These are phyloP conservation scores for Chamaetylas fuelleborni DNA, from an alignment of 2,113 vertebrate species.

Conservation along the genomic window DNA sequence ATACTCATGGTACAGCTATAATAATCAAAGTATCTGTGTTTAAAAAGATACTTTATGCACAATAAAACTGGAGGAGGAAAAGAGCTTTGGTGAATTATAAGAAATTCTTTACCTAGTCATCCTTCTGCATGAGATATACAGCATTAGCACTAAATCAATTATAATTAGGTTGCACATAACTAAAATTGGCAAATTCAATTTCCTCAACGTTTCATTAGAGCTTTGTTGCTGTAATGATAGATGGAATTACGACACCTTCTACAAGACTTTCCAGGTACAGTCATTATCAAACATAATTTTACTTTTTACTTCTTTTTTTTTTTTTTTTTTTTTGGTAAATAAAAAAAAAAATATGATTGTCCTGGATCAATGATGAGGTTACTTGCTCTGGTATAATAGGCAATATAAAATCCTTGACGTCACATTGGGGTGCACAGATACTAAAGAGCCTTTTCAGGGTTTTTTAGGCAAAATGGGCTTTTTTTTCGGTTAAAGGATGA, in stretches of 20 bases:
- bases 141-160: constrained; percentile 31
- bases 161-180: neutral
- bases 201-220: neutral
- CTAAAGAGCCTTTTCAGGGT: neutral
- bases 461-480: neutral
- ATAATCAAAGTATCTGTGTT: neutral
- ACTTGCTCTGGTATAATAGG: neutral
- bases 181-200: constrained; percentile 41
- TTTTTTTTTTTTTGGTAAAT: neutral
- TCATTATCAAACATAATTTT: neutral
- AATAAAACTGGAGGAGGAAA: neutral
- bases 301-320: neutral
- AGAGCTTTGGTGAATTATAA: neutral
- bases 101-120: neutral
- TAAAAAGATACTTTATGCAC: neutral
- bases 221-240: neutral
- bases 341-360: neutral
- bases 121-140: neutral
- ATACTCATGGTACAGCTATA: neutral
- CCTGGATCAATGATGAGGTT: neutral
- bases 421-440: neutral
- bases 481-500: neutral
- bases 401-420: neutral
- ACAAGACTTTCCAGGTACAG: neutral
- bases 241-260: neutral